phyloP scores from a whole-genome alignment of 1,140 invertebrate genomes.

The Drosophila bocqueti region DNA sequence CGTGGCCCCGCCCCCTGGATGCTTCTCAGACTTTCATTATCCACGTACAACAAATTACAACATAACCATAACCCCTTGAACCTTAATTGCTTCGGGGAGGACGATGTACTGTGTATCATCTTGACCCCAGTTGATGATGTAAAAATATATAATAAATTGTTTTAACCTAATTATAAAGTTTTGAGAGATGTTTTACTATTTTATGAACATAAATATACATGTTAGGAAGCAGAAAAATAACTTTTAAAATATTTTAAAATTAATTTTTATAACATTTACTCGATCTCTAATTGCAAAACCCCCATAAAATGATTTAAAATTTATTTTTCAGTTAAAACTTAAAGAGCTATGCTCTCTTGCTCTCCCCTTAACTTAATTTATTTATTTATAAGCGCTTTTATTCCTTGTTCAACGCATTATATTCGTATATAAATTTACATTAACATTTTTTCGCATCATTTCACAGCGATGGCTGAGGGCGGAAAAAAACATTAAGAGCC shows the following conservation, averaged over 20 bases:
- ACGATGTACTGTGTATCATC: neutral
- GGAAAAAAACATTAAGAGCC: constrained; percentile 56
- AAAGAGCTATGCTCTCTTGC: neutral
- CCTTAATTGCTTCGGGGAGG: constrained; percentile 19
- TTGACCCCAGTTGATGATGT: neutral
- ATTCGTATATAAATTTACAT: constrained; percentile 80
- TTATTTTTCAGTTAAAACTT: neutral
- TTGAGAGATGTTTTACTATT: neutral
- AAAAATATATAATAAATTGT: neutral
- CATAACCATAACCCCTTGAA: constrained; percentile 42
- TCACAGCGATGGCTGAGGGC: constrained; percentile 30
- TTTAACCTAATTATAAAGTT: too few species aligned
- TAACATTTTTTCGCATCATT: constrained; percentile 79
- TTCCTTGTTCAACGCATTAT: constrained; percentile 69
- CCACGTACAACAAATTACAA: constrained; percentile 47
- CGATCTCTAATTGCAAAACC: too few species aligned
- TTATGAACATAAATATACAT: neutral
- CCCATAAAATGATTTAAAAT: neutral
- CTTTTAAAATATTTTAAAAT: too few species aligned
- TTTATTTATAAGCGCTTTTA: constrained; percentile 67
- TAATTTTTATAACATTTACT: too few species aligned
- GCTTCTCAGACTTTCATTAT: constrained; percentile 35
- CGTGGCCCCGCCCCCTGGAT: constrained; percentile 1
- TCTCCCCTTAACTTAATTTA: constrained; percentile 33
- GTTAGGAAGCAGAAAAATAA: neutral